These are phyloP conservation scores for Lycopodina hypogea DNA, from an alignment of 37 sponge, comb jelly and placozoan species.

Conservation along the genomic window DNA sequence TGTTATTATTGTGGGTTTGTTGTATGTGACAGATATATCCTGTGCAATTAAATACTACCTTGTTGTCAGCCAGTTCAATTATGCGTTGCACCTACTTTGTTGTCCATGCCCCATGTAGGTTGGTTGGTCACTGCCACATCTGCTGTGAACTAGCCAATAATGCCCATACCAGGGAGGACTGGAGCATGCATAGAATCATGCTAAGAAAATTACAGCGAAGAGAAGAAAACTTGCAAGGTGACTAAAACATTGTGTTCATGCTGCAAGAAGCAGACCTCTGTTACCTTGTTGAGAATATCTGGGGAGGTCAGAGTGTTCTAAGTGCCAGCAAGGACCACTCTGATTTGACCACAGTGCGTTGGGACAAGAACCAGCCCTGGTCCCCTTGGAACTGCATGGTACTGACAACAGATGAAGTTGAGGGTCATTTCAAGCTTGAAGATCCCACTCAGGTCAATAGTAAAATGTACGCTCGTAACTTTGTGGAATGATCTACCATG, in stretches of 20 bases:
- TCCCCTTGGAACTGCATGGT: conserved; percentile 92
- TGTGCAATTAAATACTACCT: too few relatives aligned
- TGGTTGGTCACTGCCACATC: conserved; percentile 66
- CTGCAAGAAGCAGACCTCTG: conserved; percentile 84
- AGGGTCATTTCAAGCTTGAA: conserved; percentile 61
- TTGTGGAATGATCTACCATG: too few relatives aligned
- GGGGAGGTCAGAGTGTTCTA: conserved; percentile 86
- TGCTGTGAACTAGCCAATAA: conserved; percentile 78
- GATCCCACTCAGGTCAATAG: conserved; percentile 53
- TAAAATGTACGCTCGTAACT: neutral
- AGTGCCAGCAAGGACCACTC: conserved; percentile 66
- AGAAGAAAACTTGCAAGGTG: conserved; percentile 69
- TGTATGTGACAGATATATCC: too few relatives aligned
- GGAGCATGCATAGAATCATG: conserved; percentile 75
- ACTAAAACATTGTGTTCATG: conserved; percentile 75
- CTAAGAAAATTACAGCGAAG: conserved; percentile 43
- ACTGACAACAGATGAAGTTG: conserved; percentile 78
- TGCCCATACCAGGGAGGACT: conserved; percentile 79
- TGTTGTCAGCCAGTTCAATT: too few relatives aligned
- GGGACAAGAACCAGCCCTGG: conserved; percentile 80
- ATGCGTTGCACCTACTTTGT: too few relatives aligned
- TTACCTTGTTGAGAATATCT: conserved; percentile 87
- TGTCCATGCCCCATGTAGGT: conserved; percentile 9
- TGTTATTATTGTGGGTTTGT: too few relatives aligned
- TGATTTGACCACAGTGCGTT: conserved; percentile 76